These are phyloP conservation scores for Todiramphus saurophagus DNA, from an alignment of 2,113 vertebrate genomes.

Conservation along the genomic window DNA sequence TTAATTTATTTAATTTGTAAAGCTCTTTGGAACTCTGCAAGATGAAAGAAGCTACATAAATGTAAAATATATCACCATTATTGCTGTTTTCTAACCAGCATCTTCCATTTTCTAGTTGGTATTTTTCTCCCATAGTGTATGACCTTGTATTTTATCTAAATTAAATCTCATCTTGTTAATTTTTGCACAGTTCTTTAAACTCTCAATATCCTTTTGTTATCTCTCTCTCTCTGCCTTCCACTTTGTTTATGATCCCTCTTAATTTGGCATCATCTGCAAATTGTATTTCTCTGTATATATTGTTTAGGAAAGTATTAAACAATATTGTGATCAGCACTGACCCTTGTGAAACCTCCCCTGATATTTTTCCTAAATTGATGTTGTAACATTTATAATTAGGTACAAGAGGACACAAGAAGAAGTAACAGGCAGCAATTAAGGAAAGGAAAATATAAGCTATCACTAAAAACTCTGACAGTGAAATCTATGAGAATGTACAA, in stretches of 20 bases:
- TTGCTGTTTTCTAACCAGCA: slow-evolving; percentile 51
- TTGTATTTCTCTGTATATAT: slow-evolving; percentile 48
- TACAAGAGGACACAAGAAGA: slow-evolving; percentile 45
- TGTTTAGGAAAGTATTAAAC: slow-evolving; percentile 62
- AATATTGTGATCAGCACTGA: slow-evolving; percentile 49
- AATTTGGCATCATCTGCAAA: slow-evolving; percentile 68
- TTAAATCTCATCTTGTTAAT: slow-evolving; percentile 76
- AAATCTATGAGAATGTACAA: slow-evolving; percentile 38
- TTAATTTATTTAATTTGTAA: slow-evolving; percentile 65
- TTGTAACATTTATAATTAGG: slow-evolving; percentile 56
- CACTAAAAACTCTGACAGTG: slow-evolving; percentile 47
- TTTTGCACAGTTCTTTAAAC: slow-evolving; percentile 72
- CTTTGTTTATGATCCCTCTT: slow-evolving; percentile 65
- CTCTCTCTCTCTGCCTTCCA: slow-evolving; percentile 44
- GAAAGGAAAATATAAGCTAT: slow-evolving; percentile 50
- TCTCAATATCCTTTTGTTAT: slow-evolving; percentile 69
- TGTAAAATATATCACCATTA: slow-evolving; percentile 61
- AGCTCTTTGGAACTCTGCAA: slow-evolving; percentile 18
- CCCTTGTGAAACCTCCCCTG: slow-evolving; percentile 51
- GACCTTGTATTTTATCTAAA: slow-evolving; percentile 75
- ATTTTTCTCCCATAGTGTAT: slow-evolving; percentile 57
- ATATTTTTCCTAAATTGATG: slow-evolving; percentile 58
- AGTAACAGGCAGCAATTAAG: slow-evolving; percentile 56
- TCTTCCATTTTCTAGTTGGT: slow-evolving; percentile 50
- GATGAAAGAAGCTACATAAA: slow-evolving; percentile 53